Conservation (phyloP, 2,797 vertebrate species). For the Pipistrellus pipistrellus region DNA sequence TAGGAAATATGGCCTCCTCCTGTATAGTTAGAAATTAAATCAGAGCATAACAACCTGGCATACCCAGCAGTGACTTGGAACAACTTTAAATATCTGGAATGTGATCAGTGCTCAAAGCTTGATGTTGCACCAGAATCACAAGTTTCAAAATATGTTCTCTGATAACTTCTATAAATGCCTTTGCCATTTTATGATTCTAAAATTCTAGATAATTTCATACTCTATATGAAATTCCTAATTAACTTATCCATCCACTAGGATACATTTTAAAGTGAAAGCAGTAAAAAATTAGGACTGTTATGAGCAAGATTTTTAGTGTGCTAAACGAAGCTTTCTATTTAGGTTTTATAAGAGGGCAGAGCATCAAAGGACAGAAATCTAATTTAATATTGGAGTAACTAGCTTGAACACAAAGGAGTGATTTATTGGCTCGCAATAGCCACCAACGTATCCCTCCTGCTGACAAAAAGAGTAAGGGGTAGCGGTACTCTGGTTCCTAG, state of each 20-base stretch:
- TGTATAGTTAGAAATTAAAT: constrained; percentile 76
- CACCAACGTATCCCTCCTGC: accelerated
- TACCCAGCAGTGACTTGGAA: constrained; percentile 71
- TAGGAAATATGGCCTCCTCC: constrained; percentile 63
- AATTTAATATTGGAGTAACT: not conserved
- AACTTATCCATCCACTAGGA: not conserved
- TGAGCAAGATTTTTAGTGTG: not conserved
- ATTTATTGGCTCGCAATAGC: not conserved
- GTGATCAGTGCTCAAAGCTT: constrained; percentile 50
- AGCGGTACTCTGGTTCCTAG: not conserved
- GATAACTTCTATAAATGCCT: constrained; percentile 54
- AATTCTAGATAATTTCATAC: not conserved
- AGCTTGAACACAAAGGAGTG: not conserved
- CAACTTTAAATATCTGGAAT: constrained; percentile 59
- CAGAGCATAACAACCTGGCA: constrained; percentile 69
- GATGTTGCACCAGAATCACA: constrained; percentile 20
- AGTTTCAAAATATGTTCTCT: constrained; percentile 64
- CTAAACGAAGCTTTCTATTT: not conserved
- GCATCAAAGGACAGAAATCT: not conserved
- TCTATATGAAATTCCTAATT: not conserved
- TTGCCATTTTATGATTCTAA: constrained; percentile 23
- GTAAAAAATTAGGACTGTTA: not conserved
- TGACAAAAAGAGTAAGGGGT: accelerated
- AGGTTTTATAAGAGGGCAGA: not conserved
- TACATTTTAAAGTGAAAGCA: not conserved